Evolutionary conservation across 2,797 vertebrate genomes (phyloP), one percentile per base, ranked within the genome.

Genomic region (Lacerta agilis): DNA sequence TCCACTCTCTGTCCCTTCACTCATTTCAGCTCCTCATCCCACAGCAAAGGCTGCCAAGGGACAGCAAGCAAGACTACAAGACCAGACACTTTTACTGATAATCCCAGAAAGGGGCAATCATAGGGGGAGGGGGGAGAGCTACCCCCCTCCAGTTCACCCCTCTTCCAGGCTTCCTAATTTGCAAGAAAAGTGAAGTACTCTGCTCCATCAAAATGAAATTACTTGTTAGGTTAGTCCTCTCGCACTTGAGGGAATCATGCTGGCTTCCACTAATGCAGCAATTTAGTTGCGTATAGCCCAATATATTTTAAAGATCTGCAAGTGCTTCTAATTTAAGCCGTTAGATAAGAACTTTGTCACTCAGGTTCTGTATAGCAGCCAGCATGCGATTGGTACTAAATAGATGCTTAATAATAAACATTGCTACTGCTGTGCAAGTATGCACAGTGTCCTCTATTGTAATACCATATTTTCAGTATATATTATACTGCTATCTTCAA

Each of bases 271-370:
- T 55, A 55, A 55, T 55, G 49, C 49, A 55, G 49, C 49, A 85
- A 67, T 89, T 43, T 15, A 89, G 4, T 3, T 89, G 69, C 3
- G 3, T 88, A 91, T 87, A 87, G 49, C 49, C 49, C 49, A 55
- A 55, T 55, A 55, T 55, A 55, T 15, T 55, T 55, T 55, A 55
- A 86, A 71, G 71, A 79, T 55, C 3, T 6, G 61, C 20, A 27
- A 71, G 25, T 3, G 7, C 36, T 71, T 86, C 29, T 8, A 72
- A 36, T 55, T 45, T 38, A 69, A 17, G 11, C n/a, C 4, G 29
- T 49, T 69, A 58, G 36, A 36, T 58, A 71, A 49, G 17, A 33
- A 20, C 17, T n/a, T 55, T 23, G 25, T 78, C 29, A 38, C 58
- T 77, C 41, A 69, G 6, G n/a, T 69, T 78, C 15, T 55, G 10